Base-by-base conservation (phyloP, 2,113 vertebrate genomes). In the Garra rufa region DNA sequence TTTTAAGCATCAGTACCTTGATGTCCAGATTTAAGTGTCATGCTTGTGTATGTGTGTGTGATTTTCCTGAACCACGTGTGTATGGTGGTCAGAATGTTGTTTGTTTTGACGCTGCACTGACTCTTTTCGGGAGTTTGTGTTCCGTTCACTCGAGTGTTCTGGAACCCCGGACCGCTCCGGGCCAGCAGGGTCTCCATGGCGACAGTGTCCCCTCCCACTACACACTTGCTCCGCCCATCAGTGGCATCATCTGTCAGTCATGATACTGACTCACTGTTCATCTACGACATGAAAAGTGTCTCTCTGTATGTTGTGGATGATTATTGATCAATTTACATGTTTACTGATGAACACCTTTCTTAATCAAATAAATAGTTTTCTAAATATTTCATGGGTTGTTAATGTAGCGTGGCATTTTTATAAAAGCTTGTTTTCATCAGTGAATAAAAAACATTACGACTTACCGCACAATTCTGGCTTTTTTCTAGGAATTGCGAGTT, bases 51-150 rank as follows among this genome's bases (percentile, higher is more conserved):
- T 67, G 73, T 76, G 46, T 44, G 50, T 38, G 38, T 48, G 48
- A 34, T 34, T 34, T 34, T 34, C 34, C 34, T 34, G 34, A 34
- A 34, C 34, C 34, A 5, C 5, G 55, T 19, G 17, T 19, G 43
- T 70, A 43, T 79, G 43, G 55, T 50, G 63, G 15, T 9, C 63
- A 26, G n/a, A 9, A 26, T 26, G 5, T 30, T 26, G 15, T 87
- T 75, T 86, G 79, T 48, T 85, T 86, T 48, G 85, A 80, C 75
- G 69, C 76, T 75, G 63, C 83, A 61, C 73, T 83, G 73, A 83
- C 63, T 80, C 71, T 38, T 59, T 77, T 77, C 6, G 24, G 17
- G 34, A 69, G 59, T 43, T 9, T 19, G 46, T 59, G 61, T 81
- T 70, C 26, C 63, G 28, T 41, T 69, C 4, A 41, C 15, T 17